These are phyloP conservation scores for Sarcophaga bullata DNA, from an alignment of 1,140 invertebrate genomes.

Conservation along the genomic window DNA sequence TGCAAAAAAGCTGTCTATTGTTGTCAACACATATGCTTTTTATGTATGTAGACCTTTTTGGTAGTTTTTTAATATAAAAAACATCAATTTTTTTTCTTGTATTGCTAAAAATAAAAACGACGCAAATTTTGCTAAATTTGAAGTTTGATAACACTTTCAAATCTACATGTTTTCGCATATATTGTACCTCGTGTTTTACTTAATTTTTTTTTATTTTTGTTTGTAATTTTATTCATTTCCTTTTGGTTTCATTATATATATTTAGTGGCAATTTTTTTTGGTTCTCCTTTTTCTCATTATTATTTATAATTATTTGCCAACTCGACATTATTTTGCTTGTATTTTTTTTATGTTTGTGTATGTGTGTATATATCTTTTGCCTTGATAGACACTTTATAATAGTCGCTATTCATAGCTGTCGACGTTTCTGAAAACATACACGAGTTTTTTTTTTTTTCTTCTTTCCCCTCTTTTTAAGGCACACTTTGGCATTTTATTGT, in stretches of 20 bases:
- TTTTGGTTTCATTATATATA: neutral
- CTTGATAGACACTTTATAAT: slow-evolving; percentile 2
- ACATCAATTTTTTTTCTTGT: no score
- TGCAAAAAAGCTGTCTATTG: no score
- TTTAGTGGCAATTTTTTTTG: neutral
- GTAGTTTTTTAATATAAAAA: no score
- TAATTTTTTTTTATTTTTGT: neutral
- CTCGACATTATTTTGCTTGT: neutral
- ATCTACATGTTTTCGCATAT: neutral
- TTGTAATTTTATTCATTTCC: neutral
- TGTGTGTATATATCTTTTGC: neutral
- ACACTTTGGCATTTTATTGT: slow-evolving; percentile 13
- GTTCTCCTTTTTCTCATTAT: neutral
- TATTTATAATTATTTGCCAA: slow-evolving; percentile 12
- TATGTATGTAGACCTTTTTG: no score
- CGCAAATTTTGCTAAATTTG: no score
- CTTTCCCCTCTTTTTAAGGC: neutral
- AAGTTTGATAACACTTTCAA: no score
- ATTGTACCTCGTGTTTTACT: neutral
- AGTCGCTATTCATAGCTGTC: slow-evolving; percentile 4
- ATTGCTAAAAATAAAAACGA: no score
- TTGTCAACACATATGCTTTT: no score
- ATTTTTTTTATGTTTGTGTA: neutral
- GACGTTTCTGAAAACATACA: no score
- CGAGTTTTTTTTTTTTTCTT: neutral